Evolutionary conservation across 2,113 vertebrate species (phyloP).

Genomic region (Nematolebias whitei): DNA sequence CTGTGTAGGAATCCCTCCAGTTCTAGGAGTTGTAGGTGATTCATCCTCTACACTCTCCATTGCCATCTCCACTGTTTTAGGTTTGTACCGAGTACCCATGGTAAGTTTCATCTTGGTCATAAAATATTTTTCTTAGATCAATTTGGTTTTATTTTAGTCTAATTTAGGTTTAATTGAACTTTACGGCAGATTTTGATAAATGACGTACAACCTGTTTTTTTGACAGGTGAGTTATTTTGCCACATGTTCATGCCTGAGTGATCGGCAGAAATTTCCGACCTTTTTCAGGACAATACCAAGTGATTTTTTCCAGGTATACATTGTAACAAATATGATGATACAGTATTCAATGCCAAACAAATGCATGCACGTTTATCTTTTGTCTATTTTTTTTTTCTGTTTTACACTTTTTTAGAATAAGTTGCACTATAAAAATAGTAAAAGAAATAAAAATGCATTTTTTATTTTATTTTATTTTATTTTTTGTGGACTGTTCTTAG

Average conservation of each 20-base stretch:
- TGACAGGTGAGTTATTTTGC: slow-evolving; percentile 35
- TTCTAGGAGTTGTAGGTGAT: slow-evolving; percentile 72
- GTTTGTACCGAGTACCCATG: slow-evolving; percentile 68
- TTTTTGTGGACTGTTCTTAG: neutral
- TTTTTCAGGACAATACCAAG: slow-evolving; percentile 37
- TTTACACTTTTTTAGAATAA: too few species aligned
- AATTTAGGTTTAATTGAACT: neutral
- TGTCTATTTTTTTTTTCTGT: too few species aligned
- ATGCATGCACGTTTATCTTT: too few species aligned
- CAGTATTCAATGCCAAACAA: neutral
- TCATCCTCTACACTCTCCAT: slow-evolving; percentile 68
- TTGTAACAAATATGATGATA: neutral
- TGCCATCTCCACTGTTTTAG: slow-evolving; percentile 67
- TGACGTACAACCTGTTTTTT: neutral
- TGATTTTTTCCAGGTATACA: slow-evolving; percentile 29
- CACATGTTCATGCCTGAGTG: slow-evolving; percentile 41
- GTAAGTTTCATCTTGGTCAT: slow-evolving; percentile 42
- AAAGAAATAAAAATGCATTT: too few species aligned
- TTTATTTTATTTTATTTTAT: neutral
- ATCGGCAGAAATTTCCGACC: slow-evolving; percentile 39
- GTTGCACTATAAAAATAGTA: too few species aligned
- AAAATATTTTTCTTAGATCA: neutral
- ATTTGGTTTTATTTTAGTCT: neutral
- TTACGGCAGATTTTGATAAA: neutral
- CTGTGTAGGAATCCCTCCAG: slow-evolving; percentile 58